Evolutionary conservation across 92 coral and sea anemone genomes (phyloP), one percentile per base, ranked within the genome.

Genomic region (Epizoanthus stellaris): DNA sequence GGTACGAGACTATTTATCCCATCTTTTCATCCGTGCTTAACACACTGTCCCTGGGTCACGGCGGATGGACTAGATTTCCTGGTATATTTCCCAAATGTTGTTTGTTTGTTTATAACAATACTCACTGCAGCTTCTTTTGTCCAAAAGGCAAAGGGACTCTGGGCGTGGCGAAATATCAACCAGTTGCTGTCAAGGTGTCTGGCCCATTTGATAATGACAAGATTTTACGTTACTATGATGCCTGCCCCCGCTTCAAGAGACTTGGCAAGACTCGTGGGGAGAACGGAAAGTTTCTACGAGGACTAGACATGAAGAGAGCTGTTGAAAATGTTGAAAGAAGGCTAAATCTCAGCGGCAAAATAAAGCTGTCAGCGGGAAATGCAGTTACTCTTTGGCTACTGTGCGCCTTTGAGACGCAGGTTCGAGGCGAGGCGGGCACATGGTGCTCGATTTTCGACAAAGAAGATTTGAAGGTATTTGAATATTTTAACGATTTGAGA

Each of bases 331-430:
- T 95, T 52, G 61, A 67, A 23, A 86, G 52, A n/a, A 87, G 94
- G 79, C 87, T 95, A 79, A 84, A 92, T 36, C 72, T 95, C 19
- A 82, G 86, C 0, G 88, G 90, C 40, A 88, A 88, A 57, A 6
- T 89, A 34, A 59, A 59, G 3, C 64, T 93, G 45, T 60, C 82
- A 16, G 87, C 94, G 61, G 66, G 86, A 19, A 62, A 74, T 16
- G 98, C 73, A 15, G 76, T 87, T 36, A 88, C 73, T 14, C 77
- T 95, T 85, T 95, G 88, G 45, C 64, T 87, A 62, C 73, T 86
- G 70, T 95, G 98, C 64, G 98, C 98, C 3, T 95, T 89, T 88
- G 95, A 91, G 14, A 85, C 91, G 56, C 95, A 92, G 85, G 89
- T 93, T 62, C 93, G 90, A 43, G 90, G 94, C 54, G 62, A 80